Conservation (phyloP, 2,888 invertebrate species). For the Zonitis immaculata region DNA sequence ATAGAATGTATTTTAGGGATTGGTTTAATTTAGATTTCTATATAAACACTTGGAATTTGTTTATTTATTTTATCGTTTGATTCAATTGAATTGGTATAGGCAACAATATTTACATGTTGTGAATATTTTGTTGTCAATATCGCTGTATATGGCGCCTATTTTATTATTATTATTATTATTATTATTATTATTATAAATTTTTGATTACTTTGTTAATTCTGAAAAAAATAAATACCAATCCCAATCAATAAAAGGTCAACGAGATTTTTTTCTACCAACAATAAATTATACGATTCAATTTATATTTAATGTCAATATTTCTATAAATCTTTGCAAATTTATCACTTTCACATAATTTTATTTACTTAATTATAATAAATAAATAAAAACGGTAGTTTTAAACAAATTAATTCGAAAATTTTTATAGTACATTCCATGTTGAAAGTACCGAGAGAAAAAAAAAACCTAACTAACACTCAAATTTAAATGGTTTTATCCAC, state of each 20-base stretch:
- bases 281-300: not conserved
- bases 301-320: not conserved
- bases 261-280: not conserved
- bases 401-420: not conserved
- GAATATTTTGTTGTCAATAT: not conserved
- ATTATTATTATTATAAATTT: too few relatives aligned
- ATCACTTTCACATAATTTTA: conserved; percentile 1
- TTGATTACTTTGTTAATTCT: too few relatives aligned
- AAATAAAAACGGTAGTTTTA: too few relatives aligned
- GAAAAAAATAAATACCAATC: not conserved
- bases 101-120: not conserved
- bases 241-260: not conserved
- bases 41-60: not conserved
- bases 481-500: too few relatives aligned
- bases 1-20: not conserved
- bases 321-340: not conserved
- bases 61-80: too few relatives aligned
- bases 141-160: not conserved
- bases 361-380: not conserved
- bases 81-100: not conserved
- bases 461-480: too few relatives aligned
- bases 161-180: too few relatives aligned
- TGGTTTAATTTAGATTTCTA: not conserved
- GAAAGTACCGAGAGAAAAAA: too few relatives aligned
- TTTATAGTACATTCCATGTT: too few relatives aligned